Conservation (phyloP, 1,140 invertebrate species). For the Ostrea edulis region DNA sequence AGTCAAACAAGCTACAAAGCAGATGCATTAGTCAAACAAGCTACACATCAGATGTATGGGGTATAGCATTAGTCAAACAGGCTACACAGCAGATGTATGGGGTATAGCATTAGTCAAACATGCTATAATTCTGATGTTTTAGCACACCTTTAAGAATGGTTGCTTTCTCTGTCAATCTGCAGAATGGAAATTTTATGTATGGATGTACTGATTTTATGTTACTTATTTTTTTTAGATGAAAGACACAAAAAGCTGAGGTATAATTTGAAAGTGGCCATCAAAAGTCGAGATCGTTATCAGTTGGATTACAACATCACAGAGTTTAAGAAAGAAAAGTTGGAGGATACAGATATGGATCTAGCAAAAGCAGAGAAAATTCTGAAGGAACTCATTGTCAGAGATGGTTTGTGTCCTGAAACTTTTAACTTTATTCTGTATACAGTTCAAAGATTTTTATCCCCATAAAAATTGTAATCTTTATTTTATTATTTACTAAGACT, state of each 20-base stretch:
- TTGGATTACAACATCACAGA: constrained; percentile 72
- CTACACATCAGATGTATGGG: too few species aligned
- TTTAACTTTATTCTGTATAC: neutral
- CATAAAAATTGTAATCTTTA: too few species aligned
- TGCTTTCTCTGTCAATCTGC: too few species aligned
- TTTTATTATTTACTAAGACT: constrained; percentile 58
- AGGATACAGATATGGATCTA: constrained; percentile 76
- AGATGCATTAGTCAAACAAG: neutral
- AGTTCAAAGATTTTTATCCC: too few species aligned
- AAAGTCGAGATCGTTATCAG: constrained; percentile 68
- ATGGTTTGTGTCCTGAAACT: constrained; percentile 65
- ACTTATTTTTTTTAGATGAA: constrained; percentile 59
- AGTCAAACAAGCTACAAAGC: too few species aligned
- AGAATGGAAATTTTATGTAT: too few species aligned
- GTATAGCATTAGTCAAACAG: too few species aligned
- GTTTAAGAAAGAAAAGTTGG: constrained; percentile 75
- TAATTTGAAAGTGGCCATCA: constrained; percentile 77
- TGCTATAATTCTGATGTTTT: too few species aligned
- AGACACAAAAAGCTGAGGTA: constrained; percentile 71
- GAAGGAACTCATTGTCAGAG: constrained; percentile 70
- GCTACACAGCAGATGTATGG: too few species aligned
- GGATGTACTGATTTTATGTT: too few species aligned
- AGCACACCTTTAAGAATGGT: too few species aligned
- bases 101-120: too few species aligned
- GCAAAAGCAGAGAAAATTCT: constrained; percentile 72